Evolutionary conservation across 2,888 invertebrate species (phyloP), one percentile per base, ranked within the genome.

Genomic region (Isoperla grammatica): DNA sequence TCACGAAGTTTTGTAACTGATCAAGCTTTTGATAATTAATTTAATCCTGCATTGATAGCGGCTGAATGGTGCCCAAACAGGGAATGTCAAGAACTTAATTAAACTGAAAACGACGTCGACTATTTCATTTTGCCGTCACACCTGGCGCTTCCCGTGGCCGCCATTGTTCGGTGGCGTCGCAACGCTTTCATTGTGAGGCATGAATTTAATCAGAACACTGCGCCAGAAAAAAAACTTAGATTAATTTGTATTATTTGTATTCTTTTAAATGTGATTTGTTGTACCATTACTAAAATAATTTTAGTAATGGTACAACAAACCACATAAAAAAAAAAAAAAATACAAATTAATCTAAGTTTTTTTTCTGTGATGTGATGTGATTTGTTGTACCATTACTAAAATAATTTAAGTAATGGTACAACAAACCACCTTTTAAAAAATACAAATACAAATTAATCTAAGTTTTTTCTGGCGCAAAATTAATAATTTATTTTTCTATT

Each of bases 21-120:
- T 50, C 29, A 50, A 29, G 22, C 29, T 11, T 29, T n/a, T 2
- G 49, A 35, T 50, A 50, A 50, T 50, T 50, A 50, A 50, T 50
- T 50, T 23, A 29, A 50, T 50, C 49, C 22, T 23, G 29, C 35
- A 50, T 50, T 35, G 49, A 50, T 50, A 15, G 29, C 13, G 49
- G n/a, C 6, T 15, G 49, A 50, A 29, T 50, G 29, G 29, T 15
- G 15, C 49, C 49, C 35, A 11, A 22, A 13, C 12, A 4, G n/a
- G 46, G n/a, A 12, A 19, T 22, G 46, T 46, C 46, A 50, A 35
- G 35, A 50, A 40, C 40, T 40, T 40, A 40, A 40, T 40, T 40
- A 40, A 40, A 40, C 5, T 15, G 40, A 40, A 12, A 35, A 23
- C 49, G 49, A 23, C 22, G 49, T 23, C 49, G 29, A 23, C 49